Evolutionary conservation across 2,888 invertebrate species (phyloP), one percentile per base, ranked within the genome.

Genomic region (Apoda limacodes): DNA sequence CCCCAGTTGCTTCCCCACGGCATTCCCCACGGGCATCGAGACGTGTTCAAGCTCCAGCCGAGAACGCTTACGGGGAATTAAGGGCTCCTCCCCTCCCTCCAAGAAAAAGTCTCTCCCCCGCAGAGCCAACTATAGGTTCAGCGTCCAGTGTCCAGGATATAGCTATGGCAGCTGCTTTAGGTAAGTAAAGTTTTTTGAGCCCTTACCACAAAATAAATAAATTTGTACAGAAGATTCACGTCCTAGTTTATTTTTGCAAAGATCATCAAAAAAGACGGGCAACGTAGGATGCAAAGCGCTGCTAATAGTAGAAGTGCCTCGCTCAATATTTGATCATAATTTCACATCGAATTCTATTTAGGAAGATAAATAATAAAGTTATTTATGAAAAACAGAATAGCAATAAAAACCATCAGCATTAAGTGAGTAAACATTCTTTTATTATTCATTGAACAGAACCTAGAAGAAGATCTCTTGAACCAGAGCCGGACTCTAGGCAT

Each of bases 1-100:
- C 85, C 22, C 85, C 86, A 5, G 76, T 72, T 10, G 82, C 83
- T 0, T 85, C 85, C 1, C 85, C 85, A 1, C 72, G 85, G 0
- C 69, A 83, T 40, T 76, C 66, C 6, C 78, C 76, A 0, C 52
- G 68, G 2, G 60, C 83, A 0, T 37, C 56, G 2, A 55, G 69
- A 4, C 53, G 57, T 5, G 52, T 62, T 2, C 57, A 58, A 7
- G 53, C 54, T 1, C 52, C 59, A 1, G 38, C 47, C 0, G 75
- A 78, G 51, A 75, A 78, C 43, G 76, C 78, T 2, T 78, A 78
- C 30, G 78, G 80, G 0, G 76, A 76, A 29, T 49, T 80, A 0
- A 32, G 70, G 1, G 76, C 76, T 0, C 80, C 80, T 1, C 85
- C 85, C 0, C 44, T 85, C 22, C 85, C 85, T 4, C 85, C 85